phyloP scores from a whole-genome alignment of 2,888 invertebrate species.

The Sisyra terminalis region DNA sequence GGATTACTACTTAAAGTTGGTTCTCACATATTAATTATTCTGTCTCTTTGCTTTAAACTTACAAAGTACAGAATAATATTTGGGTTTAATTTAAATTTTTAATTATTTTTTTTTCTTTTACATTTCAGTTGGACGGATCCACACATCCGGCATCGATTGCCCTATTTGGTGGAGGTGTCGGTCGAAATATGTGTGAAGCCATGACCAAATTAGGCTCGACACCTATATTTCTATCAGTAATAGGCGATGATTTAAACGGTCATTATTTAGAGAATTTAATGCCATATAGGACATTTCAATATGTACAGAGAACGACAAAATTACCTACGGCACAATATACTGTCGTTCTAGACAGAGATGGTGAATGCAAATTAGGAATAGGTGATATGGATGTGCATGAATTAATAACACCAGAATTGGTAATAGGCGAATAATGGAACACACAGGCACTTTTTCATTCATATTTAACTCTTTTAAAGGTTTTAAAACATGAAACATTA shows the following conservation, averaged over 20 bases:
- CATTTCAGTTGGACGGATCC: slow-evolving; percentile 59
- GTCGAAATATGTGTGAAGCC: slow-evolving; percentile 79
- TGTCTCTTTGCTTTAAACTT: neutral
- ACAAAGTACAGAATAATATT: neutral
- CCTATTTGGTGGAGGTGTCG: slow-evolving; percentile 76
- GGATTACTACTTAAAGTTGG: too few relatives aligned
- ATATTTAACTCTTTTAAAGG: slow-evolving; percentile 27
- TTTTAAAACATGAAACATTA: slow-evolving; percentile 37
- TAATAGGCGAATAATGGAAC: slow-evolving; percentile 22
- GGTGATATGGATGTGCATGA: slow-evolving; percentile 74
- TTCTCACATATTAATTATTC: too few relatives aligned
- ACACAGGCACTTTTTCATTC: neutral
- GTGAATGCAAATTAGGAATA: slow-evolving; percentile 65
- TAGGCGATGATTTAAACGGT: slow-evolving; percentile 55
- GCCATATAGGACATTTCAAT: slow-evolving; percentile 20
- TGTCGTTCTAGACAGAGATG: slow-evolving; percentile 51
- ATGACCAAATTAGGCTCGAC: slow-evolving; percentile 51
- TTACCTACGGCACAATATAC: slow-evolving; percentile 56
- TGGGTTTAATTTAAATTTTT: neutral
- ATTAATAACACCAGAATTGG: slow-evolving; percentile 45
- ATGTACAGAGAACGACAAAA: slow-evolving; percentile 21
- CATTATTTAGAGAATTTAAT: slow-evolving; percentile 23
- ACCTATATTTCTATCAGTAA: slow-evolving; percentile 53
- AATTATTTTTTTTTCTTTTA: slow-evolving; percentile 12
- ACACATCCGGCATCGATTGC: slow-evolving; percentile 50